These are phyloP conservation scores for Spicauda simplicius DNA, from an alignment of 2,888 invertebrate species.

Conservation along the genomic window DNA sequence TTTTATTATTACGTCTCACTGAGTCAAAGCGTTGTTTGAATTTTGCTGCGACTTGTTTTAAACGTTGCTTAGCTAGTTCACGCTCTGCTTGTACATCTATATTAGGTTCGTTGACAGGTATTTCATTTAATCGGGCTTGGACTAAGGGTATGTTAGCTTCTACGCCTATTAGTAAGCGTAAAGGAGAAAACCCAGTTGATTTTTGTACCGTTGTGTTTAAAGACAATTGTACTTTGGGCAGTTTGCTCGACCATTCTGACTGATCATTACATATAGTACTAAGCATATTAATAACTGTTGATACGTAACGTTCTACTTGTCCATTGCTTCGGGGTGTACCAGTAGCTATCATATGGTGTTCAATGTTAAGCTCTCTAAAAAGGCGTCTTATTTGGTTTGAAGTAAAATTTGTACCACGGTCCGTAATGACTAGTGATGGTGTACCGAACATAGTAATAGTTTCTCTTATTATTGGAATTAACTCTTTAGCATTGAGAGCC, in stretches of 20 bases:
- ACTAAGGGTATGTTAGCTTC: conserved; percentile 38
- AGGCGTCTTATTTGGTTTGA: conserved; percentile 9
- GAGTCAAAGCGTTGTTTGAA: not conserved
- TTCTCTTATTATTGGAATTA: not conserved
- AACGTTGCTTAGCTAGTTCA: conserved; percentile 3
- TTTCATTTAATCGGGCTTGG: conserved; percentile 18
- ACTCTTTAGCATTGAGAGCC: conserved; percentile 42
- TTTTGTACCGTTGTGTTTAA: conserved; percentile 48
- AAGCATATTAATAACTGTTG: conserved; percentile 40
- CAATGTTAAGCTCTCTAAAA: conserved; percentile 37
- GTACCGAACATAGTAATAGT: conserved; percentile 41
- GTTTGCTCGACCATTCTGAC: conserved; percentile 42
- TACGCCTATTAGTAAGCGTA: conserved; percentile 39
- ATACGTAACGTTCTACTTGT: conserved; percentile 38
- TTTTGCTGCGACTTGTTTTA: conserved; percentile 8
- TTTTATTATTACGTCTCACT: not conserved
- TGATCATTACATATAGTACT: conserved; percentile 32
- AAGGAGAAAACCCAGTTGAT: conserved; percentile 44
- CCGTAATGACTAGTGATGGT: conserved; percentile 39
- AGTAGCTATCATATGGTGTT: conserved; percentile 42
- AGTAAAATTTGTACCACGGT: conserved; percentile 42
- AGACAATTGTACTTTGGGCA: conserved; percentile 44
- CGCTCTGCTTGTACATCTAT: conserved; percentile 8
- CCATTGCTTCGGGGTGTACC: conserved; percentile 35
- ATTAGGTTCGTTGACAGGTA: not conserved